Conservation (phyloP, 2,113 vertebrate species). For the Strix uralensis region DNA sequence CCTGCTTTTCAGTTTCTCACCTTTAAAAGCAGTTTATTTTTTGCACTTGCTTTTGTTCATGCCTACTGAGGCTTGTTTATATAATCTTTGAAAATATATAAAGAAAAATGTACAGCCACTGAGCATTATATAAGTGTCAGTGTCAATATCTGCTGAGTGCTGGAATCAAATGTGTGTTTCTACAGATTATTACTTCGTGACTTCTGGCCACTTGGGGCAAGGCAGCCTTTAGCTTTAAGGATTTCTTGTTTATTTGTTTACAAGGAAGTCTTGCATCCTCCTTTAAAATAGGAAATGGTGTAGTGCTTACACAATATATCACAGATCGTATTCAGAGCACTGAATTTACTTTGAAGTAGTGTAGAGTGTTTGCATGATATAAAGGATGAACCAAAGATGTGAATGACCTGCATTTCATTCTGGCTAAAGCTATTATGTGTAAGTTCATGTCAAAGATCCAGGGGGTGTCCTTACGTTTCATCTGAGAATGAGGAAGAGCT, state of each 20-base stretch:
- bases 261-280: background rate
- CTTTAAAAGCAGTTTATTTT: background rate
- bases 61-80: background rate
- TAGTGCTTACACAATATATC: background rate
- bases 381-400: background rate
- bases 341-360: background rate
- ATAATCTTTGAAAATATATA: background rate
- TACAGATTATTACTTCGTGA: background rate
- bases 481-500: background rate
- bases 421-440: background rate
- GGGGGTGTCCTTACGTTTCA: background rate
- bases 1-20: background rate
- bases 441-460: background rate
- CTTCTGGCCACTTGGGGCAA: background rate
- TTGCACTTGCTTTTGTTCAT: background rate
- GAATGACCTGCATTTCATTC: background rate
- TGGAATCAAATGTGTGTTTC: background rate
- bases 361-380: background rate
- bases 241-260: background rate
- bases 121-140: background rate
- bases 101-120: background rate
- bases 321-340: background rate
- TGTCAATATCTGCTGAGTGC: background rate
- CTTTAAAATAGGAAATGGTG: background rate
- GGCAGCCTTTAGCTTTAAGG: background rate